A percentile compares a stretch with the other conserved stretches of the same genome.
Evolutionary conservation across 2,797 vertebrate species (phyloP).

Genomic region (Kryptopterus vitreolus): DNA sequence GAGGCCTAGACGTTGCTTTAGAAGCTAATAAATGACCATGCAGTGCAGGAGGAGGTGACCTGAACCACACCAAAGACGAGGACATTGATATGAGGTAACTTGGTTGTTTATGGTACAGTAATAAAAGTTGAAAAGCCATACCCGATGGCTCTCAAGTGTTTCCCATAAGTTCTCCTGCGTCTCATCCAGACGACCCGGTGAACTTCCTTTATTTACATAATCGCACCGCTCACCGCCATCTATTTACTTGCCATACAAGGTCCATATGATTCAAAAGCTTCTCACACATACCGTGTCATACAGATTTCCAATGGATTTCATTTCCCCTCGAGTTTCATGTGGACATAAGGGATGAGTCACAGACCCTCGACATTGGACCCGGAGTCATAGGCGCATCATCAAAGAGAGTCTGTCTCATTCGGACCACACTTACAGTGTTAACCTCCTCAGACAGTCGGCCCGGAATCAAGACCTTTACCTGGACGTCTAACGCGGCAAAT

Average conservation of each 20-base stretch:
- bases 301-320: neutral
- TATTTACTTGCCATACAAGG: neutral
- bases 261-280: slow-evolving; percentile 30
- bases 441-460: neutral
- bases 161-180: slow-evolving; percentile 15
- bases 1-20: neutral
- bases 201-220: slow-evolving; percentile 41
- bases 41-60: slow-evolving; percentile 13
- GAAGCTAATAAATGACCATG: slow-evolving; percentile 20
- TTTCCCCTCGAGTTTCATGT: slow-evolving; percentile 3
- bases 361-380: neutral
- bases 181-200: slow-evolving; percentile 4
- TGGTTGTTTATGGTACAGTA: slow-evolving; percentile 20
- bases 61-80: neutral
- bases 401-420: neutral
- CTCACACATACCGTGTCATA: neutral
- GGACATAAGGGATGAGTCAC: slow-evolving; percentile 27
- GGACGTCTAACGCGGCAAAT: neutral
- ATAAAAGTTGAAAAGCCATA: slow-evolving; percentile 16
- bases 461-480: slow-evolving; percentile 6
- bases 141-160: slow-evolving; percentile 6
- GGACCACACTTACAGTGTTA: neutral
- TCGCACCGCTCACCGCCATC: neutral
- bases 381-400: neutral
- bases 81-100: slow-evolving; percentile 12